Conservation (phyloP, 2,888 invertebrate genomes). For the Tinea pellionella region DNA sequence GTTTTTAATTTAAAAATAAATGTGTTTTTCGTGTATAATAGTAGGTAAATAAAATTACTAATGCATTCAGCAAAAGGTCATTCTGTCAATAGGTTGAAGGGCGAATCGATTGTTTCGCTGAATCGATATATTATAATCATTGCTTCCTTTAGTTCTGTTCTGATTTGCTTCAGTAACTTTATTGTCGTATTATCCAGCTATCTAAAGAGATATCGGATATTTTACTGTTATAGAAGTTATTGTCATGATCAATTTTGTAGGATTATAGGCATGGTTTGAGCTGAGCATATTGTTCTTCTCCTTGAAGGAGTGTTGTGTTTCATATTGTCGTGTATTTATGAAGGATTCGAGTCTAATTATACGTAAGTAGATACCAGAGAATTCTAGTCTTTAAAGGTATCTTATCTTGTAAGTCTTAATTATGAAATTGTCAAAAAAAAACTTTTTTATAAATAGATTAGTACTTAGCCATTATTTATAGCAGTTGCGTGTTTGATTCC, state of each 20-base stretch:
- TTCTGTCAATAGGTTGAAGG: conserved; percentile 15
- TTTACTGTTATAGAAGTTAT: neutral
- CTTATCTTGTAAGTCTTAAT: neutral
- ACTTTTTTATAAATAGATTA: neutral
- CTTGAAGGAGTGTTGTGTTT: neutral
- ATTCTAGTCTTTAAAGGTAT: neutral
- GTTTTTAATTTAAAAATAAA: too few relatives aligned
- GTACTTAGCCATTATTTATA: neutral
- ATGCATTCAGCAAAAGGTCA: conserved; percentile 10
- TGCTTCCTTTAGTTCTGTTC: neutral
- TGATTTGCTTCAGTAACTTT: conserved; percentile 7
- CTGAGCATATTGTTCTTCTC: neutral
- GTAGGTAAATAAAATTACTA: neutral
- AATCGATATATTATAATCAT: conserved; percentile 1
- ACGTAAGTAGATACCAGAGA: neutral
- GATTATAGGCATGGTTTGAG: neutral
- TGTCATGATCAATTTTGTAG: neutral
- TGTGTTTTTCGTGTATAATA: neutral
- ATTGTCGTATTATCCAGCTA: conserved; percentile 6
- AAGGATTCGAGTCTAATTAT: neutral
- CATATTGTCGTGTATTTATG: neutral
- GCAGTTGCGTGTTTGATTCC: conserved; percentile 6
- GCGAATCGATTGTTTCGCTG: conserved; percentile 14
- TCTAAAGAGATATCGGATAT: neutral
- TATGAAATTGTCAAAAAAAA: too few relatives aligned